Evolutionary conservation across 2,888 invertebrate genomes (phyloP), one percentile per base, ranked within the genome.

Genomic region (Melanotus villosus): DNA sequence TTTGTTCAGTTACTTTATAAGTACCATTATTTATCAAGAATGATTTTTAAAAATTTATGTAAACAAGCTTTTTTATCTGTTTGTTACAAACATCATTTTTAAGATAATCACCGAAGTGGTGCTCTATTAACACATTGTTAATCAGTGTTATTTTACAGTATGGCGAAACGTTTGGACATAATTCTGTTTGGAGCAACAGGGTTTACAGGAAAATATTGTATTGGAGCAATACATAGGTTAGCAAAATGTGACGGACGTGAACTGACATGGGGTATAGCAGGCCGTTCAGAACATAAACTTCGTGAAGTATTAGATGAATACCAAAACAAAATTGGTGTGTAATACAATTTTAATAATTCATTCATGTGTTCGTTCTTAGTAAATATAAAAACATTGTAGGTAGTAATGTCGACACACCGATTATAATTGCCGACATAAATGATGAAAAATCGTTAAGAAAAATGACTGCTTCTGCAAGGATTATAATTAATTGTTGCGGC

Each of bases 131-230:
- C n/a, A n/a, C n/a, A n/a, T n/a, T n/a, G n/a, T n/a, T n/a, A n/a
- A n/a, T n/a, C n/a, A n/a, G n/a, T n/a, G n/a, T n/a, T n/a, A n/a
- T n/a, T n/a, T n/a, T n/a, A n/a, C n/a, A n/a, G n/a, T n/a, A 26
- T 26, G 26, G 26, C 3, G 3, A 7, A 26, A 26, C 3, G 26
- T 19, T 79, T 93, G 43, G 96, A 98, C 85, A 80, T 98, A 2
- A 89, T 99, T 5, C 90, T 99, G 78, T 98, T 98, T 82, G 99
- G 98, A 18, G 98, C 98, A 0, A 92, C 94, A 0, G 94, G 98
- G 18, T 98, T 92, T 84, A 98, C 98, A 0, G 99, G 98, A 1
- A 92, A 93, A 83, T 91, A 92, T 83, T 92, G 94, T 0, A 93
- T 96, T 0, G 88, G 89, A 73, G 91, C 93, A 79, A 84, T 90